Evolutionary conservation across 2,113 vertebrate species (phyloP).

Genomic region (Hymenochirus boettgeri): DNA sequence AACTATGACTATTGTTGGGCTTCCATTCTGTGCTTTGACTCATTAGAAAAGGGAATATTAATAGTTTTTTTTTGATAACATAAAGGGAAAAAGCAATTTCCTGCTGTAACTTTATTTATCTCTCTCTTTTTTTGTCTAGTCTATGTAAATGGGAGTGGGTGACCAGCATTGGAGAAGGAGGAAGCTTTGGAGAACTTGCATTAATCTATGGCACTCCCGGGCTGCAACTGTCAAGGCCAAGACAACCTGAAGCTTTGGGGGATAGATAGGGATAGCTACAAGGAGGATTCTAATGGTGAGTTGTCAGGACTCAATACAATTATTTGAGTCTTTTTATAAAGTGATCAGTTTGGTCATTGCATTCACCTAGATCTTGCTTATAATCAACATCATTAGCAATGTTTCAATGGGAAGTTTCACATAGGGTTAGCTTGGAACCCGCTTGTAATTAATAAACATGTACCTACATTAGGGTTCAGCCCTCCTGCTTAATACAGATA

Average conservation of each 20-base stretch:
- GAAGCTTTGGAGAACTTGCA: conserved; percentile 81
- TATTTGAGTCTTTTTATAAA: too few species aligned
- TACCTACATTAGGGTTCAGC: too few species aligned
- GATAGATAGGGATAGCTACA: conserved; percentile 85
- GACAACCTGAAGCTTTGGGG: conserved; percentile 86
- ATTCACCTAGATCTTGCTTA: too few species aligned
- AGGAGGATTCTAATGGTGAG: conserved; percentile 81
- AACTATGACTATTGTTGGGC: conserved; percentile 44
- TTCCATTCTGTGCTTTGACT: conserved; percentile 26
- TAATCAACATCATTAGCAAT: too few species aligned
- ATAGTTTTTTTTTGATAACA: conserved; percentile 40
- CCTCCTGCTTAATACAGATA: too few species aligned
- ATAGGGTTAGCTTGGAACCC: too few species aligned
- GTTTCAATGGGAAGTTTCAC: too few species aligned
- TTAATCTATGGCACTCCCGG: conserved; percentile 84
- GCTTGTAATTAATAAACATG: too few species aligned
- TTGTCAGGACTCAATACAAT: neutral
- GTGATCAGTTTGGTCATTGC: too few species aligned
- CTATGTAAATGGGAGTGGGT: conserved; percentile 96
- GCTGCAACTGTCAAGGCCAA: conserved; percentile 84
- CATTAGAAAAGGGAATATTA: conserved; percentile 38
- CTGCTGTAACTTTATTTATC: conserved; percentile 23
- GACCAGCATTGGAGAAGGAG: conserved; percentile 92
- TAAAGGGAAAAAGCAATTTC: conserved; percentile 15
- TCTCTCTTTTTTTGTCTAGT: too few species aligned